A percentile compares a stretch with the other conserved stretches of the same genome.
Conservation (phyloP, 2,888 invertebrate species). For the Caenorhabditis sp. region DNA sequence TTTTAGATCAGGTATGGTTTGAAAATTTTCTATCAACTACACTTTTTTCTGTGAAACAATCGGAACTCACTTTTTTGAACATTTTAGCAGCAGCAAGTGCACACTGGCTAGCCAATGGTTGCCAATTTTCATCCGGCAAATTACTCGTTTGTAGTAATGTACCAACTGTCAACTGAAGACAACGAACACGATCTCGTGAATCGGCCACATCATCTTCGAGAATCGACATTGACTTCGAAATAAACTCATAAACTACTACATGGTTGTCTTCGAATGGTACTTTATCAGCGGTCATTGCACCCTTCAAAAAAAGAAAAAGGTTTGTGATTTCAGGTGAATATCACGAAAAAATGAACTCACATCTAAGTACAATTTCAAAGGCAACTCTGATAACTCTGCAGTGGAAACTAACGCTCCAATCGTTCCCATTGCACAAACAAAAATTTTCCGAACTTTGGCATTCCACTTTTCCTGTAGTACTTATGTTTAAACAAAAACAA, state of each 20-base stretch:
- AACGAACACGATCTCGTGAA: conserved; percentile 49
- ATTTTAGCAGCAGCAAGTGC: conserved; percentile 93
- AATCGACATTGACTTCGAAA: conserved; percentile 72
- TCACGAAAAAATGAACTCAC: conserved; percentile 24
- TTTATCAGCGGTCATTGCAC: conserved; percentile 80
- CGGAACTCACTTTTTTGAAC: conserved; percentile 79
- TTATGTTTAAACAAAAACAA: too few relatives aligned
- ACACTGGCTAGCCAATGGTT: conserved; percentile 92
- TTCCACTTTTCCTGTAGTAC: conserved; percentile 88
- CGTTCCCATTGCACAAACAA: conserved; percentile 96
- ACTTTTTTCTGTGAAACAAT: too few relatives aligned
- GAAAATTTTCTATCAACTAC: too few relatives aligned
- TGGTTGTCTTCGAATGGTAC: conserved; percentile 87
- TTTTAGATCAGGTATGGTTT: too few relatives aligned
- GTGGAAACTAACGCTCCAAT: conserved; percentile 87
- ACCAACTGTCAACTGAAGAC: conserved; percentile 47
- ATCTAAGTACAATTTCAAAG: conserved; percentile 85
- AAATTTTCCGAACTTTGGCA: conserved; percentile 95
- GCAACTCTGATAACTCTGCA: conserved; percentile 91
- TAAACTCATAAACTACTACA: conserved; percentile 96
- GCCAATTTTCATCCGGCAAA: conserved; percentile 86
- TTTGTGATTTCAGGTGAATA: too few relatives aligned
- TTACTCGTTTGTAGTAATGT: conserved; percentile 35
- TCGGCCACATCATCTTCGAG: conserved; percentile 56
- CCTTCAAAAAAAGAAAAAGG: conserved; percentile 76